phyloP scores from a whole-genome alignment of 2,888 invertebrate genomes.

The Leucoptera coffeella region DNA sequence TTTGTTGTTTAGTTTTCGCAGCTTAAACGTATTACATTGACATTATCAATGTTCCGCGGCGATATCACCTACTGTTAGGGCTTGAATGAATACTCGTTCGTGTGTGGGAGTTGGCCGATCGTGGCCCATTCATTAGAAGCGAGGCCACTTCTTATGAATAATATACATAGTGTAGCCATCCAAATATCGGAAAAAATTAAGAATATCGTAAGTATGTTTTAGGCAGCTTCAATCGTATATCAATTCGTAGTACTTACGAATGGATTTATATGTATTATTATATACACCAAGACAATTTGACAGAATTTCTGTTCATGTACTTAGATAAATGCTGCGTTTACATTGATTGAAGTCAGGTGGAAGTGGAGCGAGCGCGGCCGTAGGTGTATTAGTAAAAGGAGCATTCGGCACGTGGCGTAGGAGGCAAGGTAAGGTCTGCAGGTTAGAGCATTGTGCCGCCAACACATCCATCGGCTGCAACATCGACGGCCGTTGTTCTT shows the following conservation, averaged over 20 bases:
- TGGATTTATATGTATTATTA: too few relatives aligned
- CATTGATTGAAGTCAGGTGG: slow-evolving; percentile 3
- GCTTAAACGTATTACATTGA: too few relatives aligned
- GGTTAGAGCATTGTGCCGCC: slow-evolving; percentile 44
- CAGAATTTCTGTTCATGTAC: too few relatives aligned
- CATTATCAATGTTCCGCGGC: too few relatives aligned
- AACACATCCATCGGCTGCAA: slow-evolving; percentile 21
- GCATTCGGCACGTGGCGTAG: slow-evolving; percentile 40
- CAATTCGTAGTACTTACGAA: too few relatives aligned
- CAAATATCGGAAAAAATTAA: not conserved
- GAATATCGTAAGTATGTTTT: too few relatives aligned
- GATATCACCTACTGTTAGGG: too few relatives aligned
- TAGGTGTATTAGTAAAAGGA: slow-evolving; percentile 25
- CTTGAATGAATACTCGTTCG: too few relatives aligned
- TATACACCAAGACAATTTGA: too few relatives aligned
- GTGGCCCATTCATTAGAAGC: slow-evolving; percentile 37
- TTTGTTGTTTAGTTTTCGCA: too few relatives aligned
- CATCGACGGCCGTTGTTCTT: slow-evolving; percentile 5
- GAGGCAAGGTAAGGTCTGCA: slow-evolving; percentile 51
- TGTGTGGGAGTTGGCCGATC: slow-evolving; percentile 28
- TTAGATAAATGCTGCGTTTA: too few relatives aligned
- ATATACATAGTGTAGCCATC: slow-evolving; percentile 11
- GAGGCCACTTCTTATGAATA: slow-evolving; percentile 46
- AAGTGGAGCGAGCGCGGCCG: slow-evolving; percentile 16
- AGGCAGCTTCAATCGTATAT: too few relatives aligned